Evolutionary conservation across 2,113 vertebrate species (phyloP).

Genomic region (Romanogobio albipinnatus): DNA sequence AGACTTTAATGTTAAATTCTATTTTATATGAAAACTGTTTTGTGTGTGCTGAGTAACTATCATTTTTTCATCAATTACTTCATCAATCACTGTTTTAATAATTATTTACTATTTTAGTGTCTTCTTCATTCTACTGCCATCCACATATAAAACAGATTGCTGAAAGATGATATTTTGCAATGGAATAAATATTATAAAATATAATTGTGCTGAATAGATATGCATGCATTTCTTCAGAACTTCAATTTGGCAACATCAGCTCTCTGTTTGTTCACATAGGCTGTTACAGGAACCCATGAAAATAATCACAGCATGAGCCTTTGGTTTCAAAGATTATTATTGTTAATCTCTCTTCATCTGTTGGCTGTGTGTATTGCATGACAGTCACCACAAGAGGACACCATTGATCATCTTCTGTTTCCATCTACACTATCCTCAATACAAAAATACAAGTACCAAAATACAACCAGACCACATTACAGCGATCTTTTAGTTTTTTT

Average conservation of each 20-base stretch:
- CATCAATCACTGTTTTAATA: too few species aligned
- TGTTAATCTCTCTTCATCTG: neutral
- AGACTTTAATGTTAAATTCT: too few species aligned
- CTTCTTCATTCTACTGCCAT: neutral
- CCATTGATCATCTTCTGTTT: neutral
- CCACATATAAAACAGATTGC: neutral
- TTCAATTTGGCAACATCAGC: neutral
- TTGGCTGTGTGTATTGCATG: neutral
- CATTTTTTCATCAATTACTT: too few species aligned
- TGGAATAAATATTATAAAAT: neutral
- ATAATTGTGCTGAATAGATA: neutral
- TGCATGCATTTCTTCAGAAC: neutral
- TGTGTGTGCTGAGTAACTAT: too few species aligned
- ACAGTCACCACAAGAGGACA: neutral
- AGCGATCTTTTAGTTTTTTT: too few species aligned
- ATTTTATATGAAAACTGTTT: too few species aligned
- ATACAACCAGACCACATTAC: too few species aligned
- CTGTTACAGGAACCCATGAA: neutral
- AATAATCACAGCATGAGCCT: neutral
- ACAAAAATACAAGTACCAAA: too few species aligned
- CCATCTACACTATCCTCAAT: too few species aligned
- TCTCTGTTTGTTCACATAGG: neutral
- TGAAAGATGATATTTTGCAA: neutral
- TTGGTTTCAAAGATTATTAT: neutral
- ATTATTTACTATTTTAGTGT: too few species aligned